Percentiles rank a stretch among this genome's conserved stretches.
These are phyloP conservation scores for Penaeus monodon DNA, from an alignment of 2,888 invertebrate genomes.

Conservation along the genomic window DNA sequence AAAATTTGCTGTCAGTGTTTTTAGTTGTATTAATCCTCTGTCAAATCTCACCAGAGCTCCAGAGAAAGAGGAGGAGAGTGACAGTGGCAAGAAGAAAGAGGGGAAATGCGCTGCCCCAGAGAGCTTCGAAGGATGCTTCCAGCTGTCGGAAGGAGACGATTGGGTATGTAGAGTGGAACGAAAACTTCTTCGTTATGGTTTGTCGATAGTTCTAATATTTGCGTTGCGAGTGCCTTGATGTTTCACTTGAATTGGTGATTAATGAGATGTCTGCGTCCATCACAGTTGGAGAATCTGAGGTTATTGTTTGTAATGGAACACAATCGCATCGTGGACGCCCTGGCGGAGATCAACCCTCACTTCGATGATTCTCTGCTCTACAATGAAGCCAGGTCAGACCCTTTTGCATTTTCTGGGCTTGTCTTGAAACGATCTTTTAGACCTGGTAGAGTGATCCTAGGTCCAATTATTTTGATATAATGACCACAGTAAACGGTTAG, in stretches of 20 bases:
- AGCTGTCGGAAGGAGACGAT: conserved; percentile 5
- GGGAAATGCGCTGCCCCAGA: conserved; percentile 39
- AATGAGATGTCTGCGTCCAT: too few relatives aligned
- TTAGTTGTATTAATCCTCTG: too few relatives aligned
- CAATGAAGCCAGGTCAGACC: conserved; percentile 60
- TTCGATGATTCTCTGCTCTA: conserved; percentile 63
- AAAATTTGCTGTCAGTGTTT: neutral
- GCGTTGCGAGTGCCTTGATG: too few relatives aligned
- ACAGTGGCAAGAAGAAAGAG: neutral
- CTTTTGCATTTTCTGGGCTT: neutral
- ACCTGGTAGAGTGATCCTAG: too few relatives aligned
- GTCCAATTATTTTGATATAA: too few relatives aligned
- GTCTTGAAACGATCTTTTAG: neutral
- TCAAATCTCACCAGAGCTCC: too few relatives aligned
- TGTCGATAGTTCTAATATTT: too few relatives aligned
- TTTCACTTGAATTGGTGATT: too few relatives aligned
- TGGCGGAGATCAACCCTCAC: conserved; percentile 61
- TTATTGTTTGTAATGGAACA: conserved; percentile 55
- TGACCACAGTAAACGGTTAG: too few relatives aligned
- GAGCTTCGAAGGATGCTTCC: conserved; percentile 42
- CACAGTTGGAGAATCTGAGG: conserved; percentile 43
- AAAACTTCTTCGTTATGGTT: neutral
- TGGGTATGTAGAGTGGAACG: conserved; percentile 20
- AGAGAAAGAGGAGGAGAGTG: neutral
- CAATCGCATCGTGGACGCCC: conserved; percentile 55